phyloP scores from a whole-genome alignment of 2,888 invertebrate genomes.

The Labia minor region DNA sequence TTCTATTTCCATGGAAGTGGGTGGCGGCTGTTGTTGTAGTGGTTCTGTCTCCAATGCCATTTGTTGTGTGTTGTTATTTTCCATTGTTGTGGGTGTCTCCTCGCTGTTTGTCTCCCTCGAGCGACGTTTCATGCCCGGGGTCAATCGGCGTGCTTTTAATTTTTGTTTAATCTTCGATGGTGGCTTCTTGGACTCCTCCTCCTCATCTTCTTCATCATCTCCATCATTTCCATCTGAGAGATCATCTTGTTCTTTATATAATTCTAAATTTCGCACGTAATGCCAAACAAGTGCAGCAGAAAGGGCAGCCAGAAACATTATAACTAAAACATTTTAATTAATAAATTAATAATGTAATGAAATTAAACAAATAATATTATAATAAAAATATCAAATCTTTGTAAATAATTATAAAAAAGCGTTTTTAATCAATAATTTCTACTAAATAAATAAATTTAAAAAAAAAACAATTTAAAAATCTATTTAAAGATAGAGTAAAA shows the following conservation, averaged over 20 bases:
- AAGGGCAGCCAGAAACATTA: slow-evolving; percentile 37
- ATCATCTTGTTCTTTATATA: slow-evolving; percentile 30
- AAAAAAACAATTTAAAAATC: no score
- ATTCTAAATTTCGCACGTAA: slow-evolving; percentile 36
- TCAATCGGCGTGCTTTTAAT: neutral
- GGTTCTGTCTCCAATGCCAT: no score
- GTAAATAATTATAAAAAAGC: no score
- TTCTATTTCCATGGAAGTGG: no score
- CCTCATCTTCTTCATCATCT: neutral
- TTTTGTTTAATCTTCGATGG: neutral
- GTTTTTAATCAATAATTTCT: no score
- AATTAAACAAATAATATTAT: no score
- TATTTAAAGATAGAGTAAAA: no score
- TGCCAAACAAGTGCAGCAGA: slow-evolving; percentile 40
- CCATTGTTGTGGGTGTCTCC: neutral
- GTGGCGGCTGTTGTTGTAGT: no score
- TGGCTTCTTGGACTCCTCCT: neutral
- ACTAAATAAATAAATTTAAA: no score
- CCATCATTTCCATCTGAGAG: neutral
- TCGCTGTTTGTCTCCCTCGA: neutral
- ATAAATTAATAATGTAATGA: slow-evolving; percentile 40
- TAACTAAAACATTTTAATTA: slow-evolving; percentile 37
- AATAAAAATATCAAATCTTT: no score
- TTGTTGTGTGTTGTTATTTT: neutral
- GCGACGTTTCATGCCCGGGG: neutral